phyloP scores from a whole-genome alignment of 2,888 invertebrate genomes.

The Aproaerema taeniolella region DNA sequence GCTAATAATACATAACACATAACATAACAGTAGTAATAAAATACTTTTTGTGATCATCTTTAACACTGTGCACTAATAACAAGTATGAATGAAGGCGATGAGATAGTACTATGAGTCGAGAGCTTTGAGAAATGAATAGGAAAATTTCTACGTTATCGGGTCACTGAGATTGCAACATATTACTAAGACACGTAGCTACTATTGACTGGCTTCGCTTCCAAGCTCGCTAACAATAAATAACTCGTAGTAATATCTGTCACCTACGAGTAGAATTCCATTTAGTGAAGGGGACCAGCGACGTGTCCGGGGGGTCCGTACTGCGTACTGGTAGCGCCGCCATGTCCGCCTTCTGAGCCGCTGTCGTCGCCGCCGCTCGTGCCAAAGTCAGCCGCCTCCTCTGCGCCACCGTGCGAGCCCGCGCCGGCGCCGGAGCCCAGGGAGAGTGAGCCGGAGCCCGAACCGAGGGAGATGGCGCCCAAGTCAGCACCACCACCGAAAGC shows the following conservation, averaged over 20 bases:
- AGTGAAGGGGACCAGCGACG: constrained; percentile 69
- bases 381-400: constrained; percentile 48
- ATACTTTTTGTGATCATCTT: constrained; percentile 59
- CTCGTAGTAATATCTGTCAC: constrained; percentile 44
- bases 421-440: not conserved
- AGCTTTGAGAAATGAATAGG: no score
- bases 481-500: constrained; percentile 49
- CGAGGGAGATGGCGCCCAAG: constrained; percentile 30
- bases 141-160: no score
- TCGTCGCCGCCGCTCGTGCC: constrained; percentile 49
- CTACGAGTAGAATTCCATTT: constrained; percentile 34
- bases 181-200: constrained; percentile 28
- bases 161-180: no score
- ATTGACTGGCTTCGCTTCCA: constrained; percentile 20
- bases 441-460: constrained; percentile 24
- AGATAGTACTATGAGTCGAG: constrained; percentile 35
- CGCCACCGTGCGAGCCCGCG: constrained; percentile 37
- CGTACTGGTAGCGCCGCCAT: constrained; percentile 58
- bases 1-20: constrained; percentile 65
- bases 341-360: constrained; percentile 39
- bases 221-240: constrained; percentile 49
- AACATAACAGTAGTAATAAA: constrained; percentile 70
- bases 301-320: constrained; percentile 75
- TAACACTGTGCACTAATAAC: constrained; percentile 75
- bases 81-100: constrained; percentile 55